Percentiles rank a stretch among this genome's conserved stretches.
phyloP scores from a whole-genome alignment of 1,140 invertebrate species.

The Cepaea nemoralis region DNA sequence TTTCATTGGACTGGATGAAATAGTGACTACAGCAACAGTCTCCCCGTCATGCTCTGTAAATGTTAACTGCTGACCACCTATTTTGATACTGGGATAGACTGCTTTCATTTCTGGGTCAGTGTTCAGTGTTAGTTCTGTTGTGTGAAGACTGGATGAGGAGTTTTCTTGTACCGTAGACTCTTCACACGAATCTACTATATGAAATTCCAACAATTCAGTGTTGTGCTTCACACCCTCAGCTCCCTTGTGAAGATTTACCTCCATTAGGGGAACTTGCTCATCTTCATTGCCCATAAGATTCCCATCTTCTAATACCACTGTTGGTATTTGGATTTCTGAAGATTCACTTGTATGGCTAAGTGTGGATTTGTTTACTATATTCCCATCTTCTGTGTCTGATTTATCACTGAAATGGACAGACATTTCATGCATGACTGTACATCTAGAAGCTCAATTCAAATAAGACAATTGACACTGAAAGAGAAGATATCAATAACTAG shows the following conservation, averaged over 20 bases:
- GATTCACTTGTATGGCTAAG: background rate
- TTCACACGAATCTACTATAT: background rate
- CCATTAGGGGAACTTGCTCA: background rate
- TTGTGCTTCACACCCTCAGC: background rate
- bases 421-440: background rate
- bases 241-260: background rate
- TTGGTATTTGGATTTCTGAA: background rate
- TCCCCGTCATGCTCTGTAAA: slow-evolving; percentile 33
- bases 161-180: background rate
- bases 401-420: background rate
- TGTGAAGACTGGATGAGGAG: background rate
- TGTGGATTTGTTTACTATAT: background rate
- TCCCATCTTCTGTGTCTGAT: background rate
- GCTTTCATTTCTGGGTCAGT: background rate
- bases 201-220: background rate
- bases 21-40: slow-evolving; percentile 5
- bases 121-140: background rate
- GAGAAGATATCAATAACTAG: too few species aligned
- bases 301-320: background rate
- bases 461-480: too few species aligned
- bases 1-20: background rate
- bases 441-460: too few species aligned
- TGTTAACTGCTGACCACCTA: slow-evolving; percentile 27
- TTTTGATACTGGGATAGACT: background rate
- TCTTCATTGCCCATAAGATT: background rate